Base-by-base conservation (phyloP, 2,888 invertebrate species). In the Nephrotoma appendiculata region DNA sequence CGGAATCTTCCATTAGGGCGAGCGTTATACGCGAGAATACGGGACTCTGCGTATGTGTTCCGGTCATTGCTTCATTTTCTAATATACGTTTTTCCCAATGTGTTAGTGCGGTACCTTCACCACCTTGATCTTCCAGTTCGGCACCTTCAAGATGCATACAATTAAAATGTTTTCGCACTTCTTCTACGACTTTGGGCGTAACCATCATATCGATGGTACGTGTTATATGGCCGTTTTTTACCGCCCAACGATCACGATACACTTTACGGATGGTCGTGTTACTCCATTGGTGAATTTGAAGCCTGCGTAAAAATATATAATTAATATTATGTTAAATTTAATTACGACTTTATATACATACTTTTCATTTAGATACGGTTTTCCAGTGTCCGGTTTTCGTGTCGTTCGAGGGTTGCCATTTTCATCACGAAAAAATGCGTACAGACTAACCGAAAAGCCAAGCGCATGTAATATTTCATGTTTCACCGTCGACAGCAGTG, bases 31-130 rank as follows among this genome's bases (percentile, higher is more conserved):
- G 93, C 0, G 98, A 98, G 92, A 99, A 99, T 0, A 98, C 97
- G 0, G 99, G 98, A 92, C 98, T 98, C 91, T 99, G 99, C 0
- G 99, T 99, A 91, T 99, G 99, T 0, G 98, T 99, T 1, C 99
- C 99, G 0, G 99, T 99, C 99, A 99, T 99, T 0, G 99, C 99
- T 92, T 99, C 99, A 91, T 99, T 99, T 97, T 99, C 99, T 91
- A 99, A 98, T 1, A 99, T 95, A 87, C 99, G 92, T 90, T 99
- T 99, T 92, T 99, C 99, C 99, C 99, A 99, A 90, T 99, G 99
- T 0, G 99, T 99, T 84, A 99, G 92, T 0, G 97, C 96, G 0
- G 99, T 99, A 0, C 99, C 99, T 89, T 99, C 98, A 15, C 98
- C 98, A 0, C 99, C 99, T 92, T 99, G 99, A 92, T 99, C 98